Conservation (phyloP, 2,888 invertebrate species). For the Omphaloscelis lunosa region DNA sequence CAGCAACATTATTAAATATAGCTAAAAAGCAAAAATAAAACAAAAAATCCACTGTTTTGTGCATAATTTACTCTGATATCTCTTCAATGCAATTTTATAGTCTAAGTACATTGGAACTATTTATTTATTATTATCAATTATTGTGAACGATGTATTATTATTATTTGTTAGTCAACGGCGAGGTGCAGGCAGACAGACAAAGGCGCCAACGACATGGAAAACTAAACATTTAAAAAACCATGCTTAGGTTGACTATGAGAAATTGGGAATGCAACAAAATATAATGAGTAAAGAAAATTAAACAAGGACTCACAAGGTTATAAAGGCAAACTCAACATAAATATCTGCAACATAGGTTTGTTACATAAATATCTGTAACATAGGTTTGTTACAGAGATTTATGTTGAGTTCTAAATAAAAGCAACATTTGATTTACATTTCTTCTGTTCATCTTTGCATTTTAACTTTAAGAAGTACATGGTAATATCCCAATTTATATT, state of each 20-base stretch:
- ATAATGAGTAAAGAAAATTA: slow-evolving; percentile 1
- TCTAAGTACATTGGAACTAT: neutral
- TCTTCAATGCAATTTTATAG: slow-evolving; percentile 1
- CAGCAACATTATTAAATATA: slow-evolving; percentile 38
- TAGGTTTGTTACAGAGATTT: neutral
- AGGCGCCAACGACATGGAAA: slow-evolving; percentile 59
- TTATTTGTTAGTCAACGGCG: slow-evolving; percentile 70
- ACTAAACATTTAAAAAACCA: slow-evolving; percentile 36
- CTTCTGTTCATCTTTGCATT: neutral
- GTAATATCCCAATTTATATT: neutral
- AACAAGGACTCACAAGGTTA: neutral
- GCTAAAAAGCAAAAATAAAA: slow-evolving; percentile 22
- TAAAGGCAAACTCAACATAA: no score
- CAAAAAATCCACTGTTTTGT: slow-evolving; percentile 1
- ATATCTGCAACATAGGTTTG: neutral
- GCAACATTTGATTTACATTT: neutral
- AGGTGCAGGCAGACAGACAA: slow-evolving; percentile 78
- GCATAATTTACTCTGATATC: slow-evolving; percentile 16
- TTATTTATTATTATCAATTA: slow-evolving; percentile 26
- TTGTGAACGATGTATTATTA: slow-evolving; percentile 35
- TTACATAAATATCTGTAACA: neutral
- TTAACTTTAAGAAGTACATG: no score
- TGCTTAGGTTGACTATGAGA: slow-evolving; percentile 41
- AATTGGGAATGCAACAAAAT: slow-evolving; percentile 7
- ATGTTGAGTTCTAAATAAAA: neutral